phyloP scores from a whole-genome alignment of 2,888 invertebrate species.

The Acronicta alni region DNA sequence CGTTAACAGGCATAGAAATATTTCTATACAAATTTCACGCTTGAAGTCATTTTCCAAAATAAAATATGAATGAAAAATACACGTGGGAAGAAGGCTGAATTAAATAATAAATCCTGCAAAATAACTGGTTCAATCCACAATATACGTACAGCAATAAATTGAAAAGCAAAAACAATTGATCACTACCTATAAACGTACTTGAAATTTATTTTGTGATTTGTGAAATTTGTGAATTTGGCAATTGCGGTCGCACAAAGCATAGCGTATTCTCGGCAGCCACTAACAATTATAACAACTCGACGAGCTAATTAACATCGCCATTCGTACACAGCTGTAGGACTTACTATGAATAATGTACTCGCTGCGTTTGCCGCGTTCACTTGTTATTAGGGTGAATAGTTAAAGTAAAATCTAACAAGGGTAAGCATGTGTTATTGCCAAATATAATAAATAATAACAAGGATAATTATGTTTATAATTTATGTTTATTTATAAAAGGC shows the following conservation, averaged over 20 bases:
- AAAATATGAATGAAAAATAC: background rate
- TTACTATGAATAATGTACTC: conserved; percentile 36
- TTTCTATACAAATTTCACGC: background rate
- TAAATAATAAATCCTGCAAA: background rate
- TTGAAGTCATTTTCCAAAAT: background rate
- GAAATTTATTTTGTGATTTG: background rate
- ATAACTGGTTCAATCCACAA: background rate
- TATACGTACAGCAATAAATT: background rate
- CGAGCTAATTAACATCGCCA: conserved; percentile 42
- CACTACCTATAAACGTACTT: background rate
- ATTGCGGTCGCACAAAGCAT: conserved; percentile 17
- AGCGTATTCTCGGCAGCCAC: conserved; percentile 21
- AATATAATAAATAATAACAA: no score
- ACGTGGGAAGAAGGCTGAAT: background rate
- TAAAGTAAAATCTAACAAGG: no score
- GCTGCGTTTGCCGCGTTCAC: conserved; percentile 17
- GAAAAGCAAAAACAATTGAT: background rate
- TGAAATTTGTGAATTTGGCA: conserved; percentile 19
- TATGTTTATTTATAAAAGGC: no score
- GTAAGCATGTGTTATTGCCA: no score
- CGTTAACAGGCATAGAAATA: conserved; percentile 7
- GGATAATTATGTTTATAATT: no score
- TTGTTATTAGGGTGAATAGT: conserved; percentile 2
- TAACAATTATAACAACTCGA: conserved; percentile 40
- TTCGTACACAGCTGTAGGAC: conserved; percentile 29